Percentiles rank a stretch among this genome's conserved stretches.
Conservation (phyloP, 2,113 vertebrate species). For the Rana temporaria region DNA sequence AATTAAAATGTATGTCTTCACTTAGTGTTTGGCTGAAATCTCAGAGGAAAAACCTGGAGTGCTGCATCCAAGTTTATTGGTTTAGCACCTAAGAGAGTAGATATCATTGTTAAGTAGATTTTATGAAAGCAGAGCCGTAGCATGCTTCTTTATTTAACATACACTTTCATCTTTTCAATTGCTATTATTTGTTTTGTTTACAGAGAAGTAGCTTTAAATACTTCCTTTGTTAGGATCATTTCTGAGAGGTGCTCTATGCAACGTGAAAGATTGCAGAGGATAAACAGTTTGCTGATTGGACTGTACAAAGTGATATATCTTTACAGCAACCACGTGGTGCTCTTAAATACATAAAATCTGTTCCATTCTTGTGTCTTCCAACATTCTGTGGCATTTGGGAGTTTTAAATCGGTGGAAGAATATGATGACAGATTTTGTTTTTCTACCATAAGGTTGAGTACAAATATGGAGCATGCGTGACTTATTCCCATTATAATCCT, state of each 20-base stretch:
- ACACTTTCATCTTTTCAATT: conserved; percentile 45
- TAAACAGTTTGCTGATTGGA: background rate
- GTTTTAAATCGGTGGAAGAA: conserved; percentile 29
- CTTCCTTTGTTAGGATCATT: conserved; percentile 30
- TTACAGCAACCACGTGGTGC: background rate
- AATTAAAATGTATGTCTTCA: background rate
- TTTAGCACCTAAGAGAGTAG: conserved; percentile 41
- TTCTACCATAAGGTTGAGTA: conserved; percentile 48
- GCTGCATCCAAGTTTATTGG: conserved; percentile 23
- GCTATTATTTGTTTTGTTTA: conserved; percentile 47
- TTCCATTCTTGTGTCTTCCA: conserved; percentile 37
- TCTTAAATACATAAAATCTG: conserved; percentile 47
- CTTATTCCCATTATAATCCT: conserved; percentile 48
- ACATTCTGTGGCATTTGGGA: conserved; percentile 43
- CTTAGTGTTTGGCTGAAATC: conserved; percentile 32
- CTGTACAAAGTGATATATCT: conserved; percentile 19
- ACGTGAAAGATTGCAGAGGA: conserved; percentile 21
- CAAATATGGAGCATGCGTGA: conserved; percentile 51
- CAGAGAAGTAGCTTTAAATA: conserved; percentile 40
- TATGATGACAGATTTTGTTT: conserved; percentile 55
- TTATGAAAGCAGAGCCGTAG: conserved; percentile 27
- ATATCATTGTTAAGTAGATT: conserved; percentile 45
- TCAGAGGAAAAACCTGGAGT: conserved; percentile 18
- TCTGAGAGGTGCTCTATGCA: conserved; percentile 24
- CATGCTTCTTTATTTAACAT: conserved; percentile 41